Conservation (phyloP, 2,888 invertebrate genomes). For the Caenorhabditis virilis region DNA sequence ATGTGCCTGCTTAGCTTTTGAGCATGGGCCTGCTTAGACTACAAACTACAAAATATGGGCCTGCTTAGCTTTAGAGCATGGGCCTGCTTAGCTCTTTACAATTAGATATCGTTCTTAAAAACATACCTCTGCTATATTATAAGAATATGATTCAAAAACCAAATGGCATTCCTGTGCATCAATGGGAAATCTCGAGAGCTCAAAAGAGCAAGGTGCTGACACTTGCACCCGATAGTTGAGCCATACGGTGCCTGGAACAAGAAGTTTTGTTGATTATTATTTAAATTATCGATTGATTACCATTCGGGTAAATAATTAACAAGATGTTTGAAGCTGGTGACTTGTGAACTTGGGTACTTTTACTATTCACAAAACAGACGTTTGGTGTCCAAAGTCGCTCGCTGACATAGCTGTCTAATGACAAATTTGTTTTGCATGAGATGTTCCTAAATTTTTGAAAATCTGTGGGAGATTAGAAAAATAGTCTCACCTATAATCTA, state of each 20-base stretch:
- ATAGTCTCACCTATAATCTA: constrained; percentile 54
- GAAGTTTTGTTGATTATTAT: constrained; percentile 5
- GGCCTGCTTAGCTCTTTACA: no score
- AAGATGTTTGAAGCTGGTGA: constrained; percentile 65
- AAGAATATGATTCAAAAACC: constrained; percentile 67
- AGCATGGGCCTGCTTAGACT: no score
- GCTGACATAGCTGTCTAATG: constrained; percentile 65
- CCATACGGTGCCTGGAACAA: constrained; percentile 64
- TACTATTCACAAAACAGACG: constrained; percentile 67
- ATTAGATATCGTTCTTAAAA: neutral
- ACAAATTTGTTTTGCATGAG: constrained; percentile 66
- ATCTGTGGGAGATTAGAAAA: neutral
- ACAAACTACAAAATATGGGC: no score
- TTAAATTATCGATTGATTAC: constrained; percentile 22
- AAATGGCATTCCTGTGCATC: constrained; percentile 65
- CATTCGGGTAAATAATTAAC: constrained; percentile 67
- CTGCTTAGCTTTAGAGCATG: no score
- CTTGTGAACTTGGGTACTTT: constrained; percentile 64
- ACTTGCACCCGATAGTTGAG: constrained; percentile 67
- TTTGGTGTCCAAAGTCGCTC: constrained; percentile 67
- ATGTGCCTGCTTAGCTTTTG: no score
- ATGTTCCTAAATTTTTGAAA: constrained; percentile 49
- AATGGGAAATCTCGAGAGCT: constrained; percentile 62
- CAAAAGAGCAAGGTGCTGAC: constrained; percentile 63
- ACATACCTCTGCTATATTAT: constrained; percentile 63